Percentiles rank a stretch among this genome's conserved stretches.
phyloP scores from a whole-genome alignment of 2,888 invertebrate genomes.

The Mimas tiliae region DNA sequence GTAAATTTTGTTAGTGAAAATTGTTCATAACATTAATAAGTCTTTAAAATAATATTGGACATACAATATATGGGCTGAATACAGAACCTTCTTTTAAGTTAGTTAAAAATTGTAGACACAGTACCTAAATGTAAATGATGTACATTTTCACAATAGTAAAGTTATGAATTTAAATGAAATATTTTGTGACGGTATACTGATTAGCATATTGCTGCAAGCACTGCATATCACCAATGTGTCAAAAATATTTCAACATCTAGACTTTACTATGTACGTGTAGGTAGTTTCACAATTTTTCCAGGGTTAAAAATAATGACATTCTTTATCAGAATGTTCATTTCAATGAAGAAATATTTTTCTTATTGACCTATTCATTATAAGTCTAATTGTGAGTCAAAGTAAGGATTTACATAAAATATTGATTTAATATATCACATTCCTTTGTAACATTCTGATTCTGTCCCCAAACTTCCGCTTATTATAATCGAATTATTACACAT shows the following conservation, averaged over 20 bases:
- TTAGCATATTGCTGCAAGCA: not conserved
- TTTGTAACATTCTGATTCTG: not conserved
- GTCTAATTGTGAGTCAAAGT: too few species aligned
- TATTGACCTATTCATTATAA: not conserved
- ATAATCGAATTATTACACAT: too few species aligned
- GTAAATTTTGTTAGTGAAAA: too few species aligned
- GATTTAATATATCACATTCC: not conserved
- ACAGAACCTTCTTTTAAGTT: too few species aligned
- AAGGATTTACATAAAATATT: not conserved
- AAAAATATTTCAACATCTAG: not conserved
- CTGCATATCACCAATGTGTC: not conserved
- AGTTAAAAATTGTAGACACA: too few species aligned
- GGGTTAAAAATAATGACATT: not conserved
- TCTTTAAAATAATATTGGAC: too few species aligned
- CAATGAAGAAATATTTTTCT: not conserved
- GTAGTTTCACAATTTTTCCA: constrained; percentile 7
- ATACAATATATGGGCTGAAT: too few species aligned
- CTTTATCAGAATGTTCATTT: too few species aligned
- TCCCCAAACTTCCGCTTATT: not conserved
- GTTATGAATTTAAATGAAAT: too few species aligned
- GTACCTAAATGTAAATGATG: too few species aligned
- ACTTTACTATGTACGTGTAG: not conserved
- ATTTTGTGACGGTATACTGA: not conserved
- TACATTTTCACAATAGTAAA: too few species aligned
- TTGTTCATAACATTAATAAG: too few species aligned